These are phyloP conservation scores for Acholoe squamosa DNA, from an alignment of 2,888 invertebrate genomes.

Conservation along the genomic window DNA sequence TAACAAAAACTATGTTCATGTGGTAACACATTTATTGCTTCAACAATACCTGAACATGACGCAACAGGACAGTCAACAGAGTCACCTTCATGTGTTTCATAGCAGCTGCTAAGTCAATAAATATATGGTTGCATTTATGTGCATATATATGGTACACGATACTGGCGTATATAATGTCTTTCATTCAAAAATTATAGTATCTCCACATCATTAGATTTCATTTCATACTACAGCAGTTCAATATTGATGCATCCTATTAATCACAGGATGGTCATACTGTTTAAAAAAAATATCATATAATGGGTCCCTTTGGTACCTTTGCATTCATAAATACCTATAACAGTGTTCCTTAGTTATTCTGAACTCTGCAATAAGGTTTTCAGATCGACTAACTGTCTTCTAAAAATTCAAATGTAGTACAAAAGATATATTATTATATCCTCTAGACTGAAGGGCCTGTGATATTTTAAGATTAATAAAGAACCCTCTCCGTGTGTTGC, in stretches of 20 bases:
- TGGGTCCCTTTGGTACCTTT: no score
- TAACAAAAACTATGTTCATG: background rate
- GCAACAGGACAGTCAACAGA: background rate
- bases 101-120: background rate
- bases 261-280: background rate
- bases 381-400: no score
- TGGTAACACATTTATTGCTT: slow-evolving; percentile 9
- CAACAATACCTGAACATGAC: background rate
- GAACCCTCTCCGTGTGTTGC: no score
- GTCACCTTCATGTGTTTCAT: background rate
- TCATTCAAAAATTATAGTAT: slow-evolving; percentile 2
- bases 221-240: background rate
- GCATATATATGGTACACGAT: no score
- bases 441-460: no score
- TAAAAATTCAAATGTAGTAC: no score
- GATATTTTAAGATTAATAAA: no score
- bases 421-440: no score
- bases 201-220: background rate
- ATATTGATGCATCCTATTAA: background rate
- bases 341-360: no score
- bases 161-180: background rate
- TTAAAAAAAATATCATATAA: no score
- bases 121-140: background rate
- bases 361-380: no score
- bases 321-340: no score